Evolutionary conservation across 1,140 invertebrate genomes (phyloP), one percentile per base, ranked within the genome.

Genomic region (Brachionus koreanus): DNA sequence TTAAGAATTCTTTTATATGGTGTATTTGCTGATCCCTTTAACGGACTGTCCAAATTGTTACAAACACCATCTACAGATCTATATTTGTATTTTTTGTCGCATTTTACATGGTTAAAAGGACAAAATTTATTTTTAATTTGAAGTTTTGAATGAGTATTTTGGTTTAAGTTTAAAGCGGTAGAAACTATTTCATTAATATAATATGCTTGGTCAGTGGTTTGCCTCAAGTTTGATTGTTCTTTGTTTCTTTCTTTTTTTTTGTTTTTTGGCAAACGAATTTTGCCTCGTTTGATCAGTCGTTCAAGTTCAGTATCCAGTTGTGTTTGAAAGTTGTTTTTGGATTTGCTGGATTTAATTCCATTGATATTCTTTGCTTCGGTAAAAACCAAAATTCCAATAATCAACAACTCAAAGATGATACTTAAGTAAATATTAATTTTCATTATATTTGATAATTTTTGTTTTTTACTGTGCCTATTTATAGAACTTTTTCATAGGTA

Each of bases 11-110:
- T 90, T 19, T 92, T 88, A 85, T 93, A 94, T 5, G 93, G 91
- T 16, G 92, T 93, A 88, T 94, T 92, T 3, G 92, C 90, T 19
- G 92, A 91, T 0, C 94, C 95, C 88, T 90, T 93, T 0, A 88
- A 87, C 4, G 92, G 91, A 84, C 93, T 87, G 39, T 93, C 90
- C 0, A 97, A 92, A 87, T 98, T 98, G 86, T 96, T 96, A 86
- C 95, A 96, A 37, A 90, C 91, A 0, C 94, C 94, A 84, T 94
- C 92, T 19, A 91, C 89, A 0, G 90, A 90, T 82, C 95, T 87
- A 86, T 93, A 96, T 12, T 16, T 33, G 4, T 29, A 13, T 16
- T 19, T 42, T 25, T 29, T 29, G n/a, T 77, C 39, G 33, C 75
- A 77, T 9, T 19, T 74, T 46, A 46, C 3, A 4, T 33, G 46